Base-by-base conservation (phyloP, 2,797 vertebrate genomes). In the Aldrovandia affinis region DNA sequence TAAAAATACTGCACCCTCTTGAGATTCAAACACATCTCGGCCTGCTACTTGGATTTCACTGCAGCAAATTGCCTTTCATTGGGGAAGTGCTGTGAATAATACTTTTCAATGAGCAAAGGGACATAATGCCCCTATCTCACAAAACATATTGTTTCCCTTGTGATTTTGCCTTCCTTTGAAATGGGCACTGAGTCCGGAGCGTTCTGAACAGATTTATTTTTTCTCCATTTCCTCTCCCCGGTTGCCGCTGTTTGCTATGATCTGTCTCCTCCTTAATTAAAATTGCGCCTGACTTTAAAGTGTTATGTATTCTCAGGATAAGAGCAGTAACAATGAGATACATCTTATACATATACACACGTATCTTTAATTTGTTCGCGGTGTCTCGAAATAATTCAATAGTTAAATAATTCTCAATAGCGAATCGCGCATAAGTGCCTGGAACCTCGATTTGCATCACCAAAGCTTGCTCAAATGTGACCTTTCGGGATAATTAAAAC, bases 51-150 rank as follows among this genome's bases (percentile, higher is more conserved):
- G 87, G 84, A 83, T 82, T 70, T 83, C 22, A 28, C 81, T 52
- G 84, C 57, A 84, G 89, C 86, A 90, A 88, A 91, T 89, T 89
- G 86, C 44, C 84, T 90, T 88, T 89, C 82, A 83, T 85, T 78
- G 50, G 81, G 47, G 83, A 83, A 87, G 83, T 42, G 83, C 80
- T 81, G 36, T 86, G 83, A 91, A 90, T 86, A 87, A 91, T 86
- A 83, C 85, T 83, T 55, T 83, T 1, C 18, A 42, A 87, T 82
- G 89, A 81, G 87, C 88, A 84, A n/a, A 57, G 78, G 85, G 86
- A 91, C 73, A 59, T 79, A 84, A 85, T 85, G 87, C 84, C 86
- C 82, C 52, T 82, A 25, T 88, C 84, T 85, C 80, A 12, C 63
- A 10, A 81, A 90, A 88, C 82, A 83, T 83, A 85, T 80, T 86